A percentile compares a stretch with the other conserved stretches of the same genome.
These are phyloP conservation scores for Blera fallax DNA, from an alignment of 2,888 invertebrate species.

Conservation along the genomic window DNA sequence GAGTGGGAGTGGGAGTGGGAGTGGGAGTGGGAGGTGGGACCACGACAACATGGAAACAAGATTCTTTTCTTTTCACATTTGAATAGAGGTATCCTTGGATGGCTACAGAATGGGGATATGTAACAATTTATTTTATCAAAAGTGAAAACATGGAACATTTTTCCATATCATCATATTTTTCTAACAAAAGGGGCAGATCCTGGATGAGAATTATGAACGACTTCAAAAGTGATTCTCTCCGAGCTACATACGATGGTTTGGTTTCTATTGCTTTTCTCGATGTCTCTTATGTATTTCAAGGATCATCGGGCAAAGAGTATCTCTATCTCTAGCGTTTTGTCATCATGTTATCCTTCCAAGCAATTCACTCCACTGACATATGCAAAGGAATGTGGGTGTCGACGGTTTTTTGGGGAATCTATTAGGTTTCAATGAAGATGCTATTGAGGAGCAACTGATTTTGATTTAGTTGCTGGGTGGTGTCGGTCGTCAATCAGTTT, in stretches of 20 bases:
- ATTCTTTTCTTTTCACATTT: background rate
- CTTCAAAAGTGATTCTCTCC: slow-evolving; percentile 3
- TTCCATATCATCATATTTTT: slow-evolving; percentile 43
- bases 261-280: background rate
- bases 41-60: background rate
- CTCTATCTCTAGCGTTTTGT: slow-evolving; percentile 37
- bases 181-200: background rate
- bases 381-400: slow-evolving; percentile 32
- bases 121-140: slow-evolving; percentile 43
- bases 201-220: slow-evolving; percentile 14
- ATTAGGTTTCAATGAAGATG: slow-evolving; percentile 55
- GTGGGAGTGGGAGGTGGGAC: background rate
- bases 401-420: slow-evolving; percentile 17
- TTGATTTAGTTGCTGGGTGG: slow-evolving; percentile 42
- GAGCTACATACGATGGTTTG: background rate
- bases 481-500: background rate
- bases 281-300: slow-evolving; percentile 4
- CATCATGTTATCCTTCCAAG: slow-evolving; percentile 48
- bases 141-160: background rate
- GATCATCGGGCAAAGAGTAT: slow-evolving; percentile 43
- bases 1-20: no score
- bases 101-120: slow-evolving; percentile 5
- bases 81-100: slow-evolving; percentile 3
- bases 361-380: slow-evolving; percentile 54
- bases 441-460: slow-evolving; percentile 33